Percentiles rank a stretch among this genome's conserved stretches.
These are phyloP conservation scores for Lasioglossum vierecki DNA, from an alignment of 2,888 invertebrate species.

Conservation along the genomic window DNA sequence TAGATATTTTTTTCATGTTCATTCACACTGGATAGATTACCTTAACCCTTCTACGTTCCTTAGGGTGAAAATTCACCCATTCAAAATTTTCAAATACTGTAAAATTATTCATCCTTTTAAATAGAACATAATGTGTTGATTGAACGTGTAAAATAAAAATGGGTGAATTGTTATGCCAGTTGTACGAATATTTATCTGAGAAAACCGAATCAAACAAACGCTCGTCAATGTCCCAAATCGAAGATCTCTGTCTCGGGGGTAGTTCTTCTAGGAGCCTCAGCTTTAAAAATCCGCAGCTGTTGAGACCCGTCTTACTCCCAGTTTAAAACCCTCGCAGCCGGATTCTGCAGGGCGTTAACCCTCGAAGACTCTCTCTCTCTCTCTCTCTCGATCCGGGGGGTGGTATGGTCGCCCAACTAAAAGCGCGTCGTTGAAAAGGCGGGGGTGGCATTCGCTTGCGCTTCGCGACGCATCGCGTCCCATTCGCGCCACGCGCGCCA, in stretches of 20 bases:
- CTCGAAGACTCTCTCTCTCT: background rate
- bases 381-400: background rate
- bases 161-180: no score
- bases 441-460: background rate
- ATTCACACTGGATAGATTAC: no score
- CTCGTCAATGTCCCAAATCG: background rate
- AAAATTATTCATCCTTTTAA: no score
- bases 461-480: slow-evolving; percentile 33
- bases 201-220: background rate
- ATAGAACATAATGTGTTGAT: no score
- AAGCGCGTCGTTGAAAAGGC: background rate
- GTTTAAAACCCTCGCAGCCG: background rate
- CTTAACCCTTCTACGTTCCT: no score
- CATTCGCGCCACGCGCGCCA: slow-evolving; percentile 34
- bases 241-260: background rate
- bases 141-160: no score
- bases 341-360: slow-evolving; percentile 1
- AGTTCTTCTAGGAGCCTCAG: background rate
- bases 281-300: background rate
- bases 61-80: no score
- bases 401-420: background rate
- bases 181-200: background rate
- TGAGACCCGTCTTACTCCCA: background rate
- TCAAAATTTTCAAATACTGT: no score
- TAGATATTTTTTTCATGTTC: no score